Base-by-base conservation (phyloP, 2,888 invertebrate genomes). In the Brachylomia viminalis region DNA sequence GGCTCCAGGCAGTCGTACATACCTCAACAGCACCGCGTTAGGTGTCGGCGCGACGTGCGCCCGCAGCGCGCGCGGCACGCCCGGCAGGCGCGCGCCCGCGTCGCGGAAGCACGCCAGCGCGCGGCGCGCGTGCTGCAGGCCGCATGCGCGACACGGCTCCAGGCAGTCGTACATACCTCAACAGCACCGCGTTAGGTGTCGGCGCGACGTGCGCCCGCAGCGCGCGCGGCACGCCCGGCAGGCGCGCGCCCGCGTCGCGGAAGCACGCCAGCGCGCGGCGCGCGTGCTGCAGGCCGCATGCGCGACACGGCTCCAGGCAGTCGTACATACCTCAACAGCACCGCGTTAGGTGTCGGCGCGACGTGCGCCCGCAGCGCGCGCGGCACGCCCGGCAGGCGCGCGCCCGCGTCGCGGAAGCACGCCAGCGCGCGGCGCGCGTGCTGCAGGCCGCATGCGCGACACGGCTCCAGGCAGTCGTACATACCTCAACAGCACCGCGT, bases 81-180 rank as follows among this genome's bases (percentile, higher is more conserved):
- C 98, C 0, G 98, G 98, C 82, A 98, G 93, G 81, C 97, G 97
- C 77, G 98, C 98, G 70, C 98, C 97, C 33, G 98, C 97, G 91
- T 98, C 98, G 75, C 98, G 97, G 96, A 98, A 98, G 94, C 98
- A 98, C 27, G 97, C 97, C 82, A 98, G 97, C 59, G 98, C 98
- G 52, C 97, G 97, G 56, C 98, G 97, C 10, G 98, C 98, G 90
- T 98, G 97, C 74, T 97, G 97, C 20, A 98, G 92, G 0, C 98
- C 97, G 90, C 98, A 98, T 72, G 97, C 98, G 54, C 98, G 97
- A 91, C 99, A 99, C 97, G 98, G 98, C 91, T 98, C 98, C 84
- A 98, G 95, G 92, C 98, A 99, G 86, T 97, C n/a, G n/a, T n/a
- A n/a, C n/a, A n/a, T n/a, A n/a, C n/a, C n/a, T n/a, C n/a, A n/a